These are phyloP conservation scores for Halictus ligatus DNA, from an alignment of 2,888 invertebrate genomes.

Conservation along the genomic window DNA sequence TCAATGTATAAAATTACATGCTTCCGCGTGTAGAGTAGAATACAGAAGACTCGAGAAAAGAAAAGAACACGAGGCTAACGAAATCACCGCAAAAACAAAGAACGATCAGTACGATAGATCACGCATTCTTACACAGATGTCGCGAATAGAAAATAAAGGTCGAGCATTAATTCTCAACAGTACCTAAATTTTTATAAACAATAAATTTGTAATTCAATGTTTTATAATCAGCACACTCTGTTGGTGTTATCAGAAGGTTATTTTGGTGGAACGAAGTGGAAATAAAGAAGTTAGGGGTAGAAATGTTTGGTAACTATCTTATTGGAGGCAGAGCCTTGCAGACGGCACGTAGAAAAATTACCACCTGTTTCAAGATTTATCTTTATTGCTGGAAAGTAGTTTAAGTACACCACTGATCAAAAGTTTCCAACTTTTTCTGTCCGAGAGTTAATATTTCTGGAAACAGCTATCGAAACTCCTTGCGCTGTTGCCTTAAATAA, in stretches of 20 bases:
- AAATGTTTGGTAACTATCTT: not conserved
- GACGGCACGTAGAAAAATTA: not conserved
- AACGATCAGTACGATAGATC: too few species aligned
- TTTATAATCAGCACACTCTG: not conserved
- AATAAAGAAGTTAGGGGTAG: not conserved
- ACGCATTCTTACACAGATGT: too few species aligned
- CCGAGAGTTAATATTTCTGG: not conserved
- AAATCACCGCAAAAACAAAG: too few species aligned
- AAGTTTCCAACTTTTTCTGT: constrained; percentile 18
- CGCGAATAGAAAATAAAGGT: too few species aligned
- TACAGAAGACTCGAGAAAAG: too few species aligned
- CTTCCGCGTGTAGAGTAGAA: too few species aligned
- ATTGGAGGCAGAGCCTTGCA: not conserved
- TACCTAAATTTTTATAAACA: too few species aligned
- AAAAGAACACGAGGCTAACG: too few species aligned
- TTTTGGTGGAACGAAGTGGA: not conserved
- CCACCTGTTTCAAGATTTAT: not conserved
- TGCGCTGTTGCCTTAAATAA: not conserved
- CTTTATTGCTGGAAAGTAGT: not conserved
- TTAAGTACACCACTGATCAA: constrained; percentile 6
- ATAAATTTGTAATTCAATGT: not conserved
- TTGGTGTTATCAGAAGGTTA: not conserved
- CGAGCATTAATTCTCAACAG: too few species aligned
- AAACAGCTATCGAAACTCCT: not conserved
- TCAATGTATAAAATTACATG: too few species aligned